A percentile compares a stretch with the other conserved stretches of the same genome.
Evolutionary conservation across 23 tunicate species (phyloP).

Genomic region (Halocynthia aurantium): DNA sequence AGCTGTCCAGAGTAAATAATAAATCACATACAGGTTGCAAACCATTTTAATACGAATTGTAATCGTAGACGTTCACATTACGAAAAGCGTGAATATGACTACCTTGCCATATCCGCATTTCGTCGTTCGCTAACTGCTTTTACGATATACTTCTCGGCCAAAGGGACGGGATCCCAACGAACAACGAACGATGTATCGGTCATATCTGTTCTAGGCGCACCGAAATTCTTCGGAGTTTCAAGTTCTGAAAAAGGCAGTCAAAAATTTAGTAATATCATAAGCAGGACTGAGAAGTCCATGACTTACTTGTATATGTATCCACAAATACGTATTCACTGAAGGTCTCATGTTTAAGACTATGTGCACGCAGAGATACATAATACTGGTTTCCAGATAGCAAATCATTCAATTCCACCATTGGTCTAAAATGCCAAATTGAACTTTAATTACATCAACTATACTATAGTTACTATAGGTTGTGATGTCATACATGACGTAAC

Average conservation of each 20-base stretch:
- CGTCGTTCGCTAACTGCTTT: slow-evolving; percentile 46
- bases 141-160: slow-evolving; percentile 51
- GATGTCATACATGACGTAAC: neutral
- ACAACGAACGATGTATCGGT: slow-evolving; percentile 72
- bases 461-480: neutral
- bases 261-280: too few species aligned
- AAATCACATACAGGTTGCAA: neutral
- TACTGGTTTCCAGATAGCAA: slow-evolving; percentile 62
- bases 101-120: slow-evolving; percentile 29
- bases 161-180: slow-evolving; percentile 69
- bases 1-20: neutral
- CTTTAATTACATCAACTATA: neutral
- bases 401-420: slow-evolving; percentile 12
- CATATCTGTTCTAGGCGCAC: slow-evolving; percentile 18
- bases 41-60: neutral
- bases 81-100: too few species aligned
- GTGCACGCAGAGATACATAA: slow-evolving; percentile 40
- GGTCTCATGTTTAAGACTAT: slow-evolving; percentile 36
- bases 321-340: slow-evolving; percentile 63
- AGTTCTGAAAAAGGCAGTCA: slow-evolving; percentile 36
- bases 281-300: neutral
- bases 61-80: too few species aligned
- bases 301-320: slow-evolving; percentile 61
- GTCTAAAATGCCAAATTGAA: slow-evolving; percentile 12
- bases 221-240: slow-evolving; percentile 63